Conservation (phyloP, 2,113 vertebrate genomes). For the chimpanzee (Pan troglodytes) region NHGRI_mPanTro3-v2.1_pri NC_072413.2:23729001-23729500, state of each 20-base stretch:
- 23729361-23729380: conserved; percentile 18
- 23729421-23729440: neutral
- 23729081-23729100: conserved; percentile 22
- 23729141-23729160: neutral
- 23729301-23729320: neutral
- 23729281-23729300: neutral
- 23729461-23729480: conserved; percentile 12
- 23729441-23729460: neutral
- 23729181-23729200: neutral
- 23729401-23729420: neutral
- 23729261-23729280: neutral
- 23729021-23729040: neutral
- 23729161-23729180: neutral
- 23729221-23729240: neutral
- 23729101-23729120: conserved; percentile 43
- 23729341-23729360: conserved; percentile 14
- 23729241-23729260: neutral
- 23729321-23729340: neutral
- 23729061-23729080: neutral
- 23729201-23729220: neutral
- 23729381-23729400: neutral
- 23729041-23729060: neutral
- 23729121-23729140: neutral
- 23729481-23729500: neutral
- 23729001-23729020: neutral